Evolutionary conservation across 2,113 vertebrate genomes (phyloP).

Genomic region (Aspiorhynchus laticeps): DNA sequence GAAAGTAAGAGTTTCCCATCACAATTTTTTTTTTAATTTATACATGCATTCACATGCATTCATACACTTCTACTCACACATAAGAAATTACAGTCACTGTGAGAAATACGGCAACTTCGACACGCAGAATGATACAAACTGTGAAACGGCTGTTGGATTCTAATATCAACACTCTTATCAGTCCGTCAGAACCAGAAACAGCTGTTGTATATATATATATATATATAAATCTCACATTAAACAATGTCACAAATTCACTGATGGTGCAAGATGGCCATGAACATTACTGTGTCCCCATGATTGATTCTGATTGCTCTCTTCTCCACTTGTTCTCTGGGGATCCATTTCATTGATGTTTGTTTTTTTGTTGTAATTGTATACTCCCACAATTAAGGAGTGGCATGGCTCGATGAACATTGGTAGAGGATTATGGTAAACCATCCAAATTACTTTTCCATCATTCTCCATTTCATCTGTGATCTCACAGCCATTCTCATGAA

Average conservation of each 20-base stretch:
- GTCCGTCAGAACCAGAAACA: too few relatives aligned
- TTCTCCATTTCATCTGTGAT: constrained; percentile 8
- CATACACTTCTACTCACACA: too few relatives aligned
- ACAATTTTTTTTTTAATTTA: too few relatives aligned
- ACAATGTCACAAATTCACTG: background rate
- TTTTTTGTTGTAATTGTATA: constrained; percentile 32
- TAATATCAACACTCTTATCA: too few relatives aligned
- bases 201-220: too few relatives aligned
- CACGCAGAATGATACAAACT: too few relatives aligned
- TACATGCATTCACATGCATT: too few relatives aligned
- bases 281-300: background rate
- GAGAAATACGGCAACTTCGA: too few relatives aligned
- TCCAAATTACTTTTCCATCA: background rate
- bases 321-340: background rate
- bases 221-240: too few relatives aligned
- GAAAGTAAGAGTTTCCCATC: too few relatives aligned
- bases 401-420: constrained; percentile 35
- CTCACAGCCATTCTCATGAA: constrained; percentile 29
- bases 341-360: constrained; percentile 36
- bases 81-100: too few relatives aligned
- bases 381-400: constrained; percentile 14
- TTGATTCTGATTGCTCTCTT: background rate
- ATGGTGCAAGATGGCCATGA: constrained; percentile 1
- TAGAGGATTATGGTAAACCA: background rate
- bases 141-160: too few relatives aligned